These are phyloP conservation scores for Morbakka virulenta DNA, from an alignment of 30 jellyfish, hydroid and myxozoan species.

Conservation along the genomic window DNA sequence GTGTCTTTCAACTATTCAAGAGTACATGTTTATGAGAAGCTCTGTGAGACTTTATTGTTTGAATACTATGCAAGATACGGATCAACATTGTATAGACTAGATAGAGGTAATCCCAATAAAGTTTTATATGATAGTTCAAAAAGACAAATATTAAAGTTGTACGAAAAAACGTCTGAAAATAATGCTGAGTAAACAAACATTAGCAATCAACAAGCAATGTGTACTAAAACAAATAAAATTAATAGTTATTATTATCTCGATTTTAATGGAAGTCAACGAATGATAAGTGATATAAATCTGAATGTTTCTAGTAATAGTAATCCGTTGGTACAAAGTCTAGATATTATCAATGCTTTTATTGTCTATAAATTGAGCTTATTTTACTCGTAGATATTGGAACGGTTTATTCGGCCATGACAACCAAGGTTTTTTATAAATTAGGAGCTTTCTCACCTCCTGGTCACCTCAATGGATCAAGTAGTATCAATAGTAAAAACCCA, in stretches of 20 bases:
- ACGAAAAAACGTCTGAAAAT: too few relatives aligned
- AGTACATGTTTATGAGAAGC: too few relatives aligned
- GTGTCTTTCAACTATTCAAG: too few relatives aligned
- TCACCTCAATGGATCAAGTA: conserved; percentile 1
- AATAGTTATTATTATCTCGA: too few relatives aligned
- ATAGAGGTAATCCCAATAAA: conserved; percentile 14
- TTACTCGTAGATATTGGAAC: too few relatives aligned
- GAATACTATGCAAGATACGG: conserved; percentile 48
- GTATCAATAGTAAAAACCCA: not conserved
- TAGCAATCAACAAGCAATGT: conserved; percentile 23
- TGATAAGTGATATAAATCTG: too few relatives aligned
- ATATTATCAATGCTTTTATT: conserved; percentile 16
- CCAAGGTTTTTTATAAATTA: conserved; percentile 16
- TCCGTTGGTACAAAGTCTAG: conserved; percentile 24
- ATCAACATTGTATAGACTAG: conserved; percentile 24
- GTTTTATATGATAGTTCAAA: too few relatives aligned
- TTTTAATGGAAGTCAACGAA: too few relatives aligned
- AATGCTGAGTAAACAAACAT: conserved; percentile 40
- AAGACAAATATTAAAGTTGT: conserved; percentile 42
- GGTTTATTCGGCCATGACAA: conserved; percentile 51
- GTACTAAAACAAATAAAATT: too few relatives aligned
- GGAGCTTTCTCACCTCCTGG: too few relatives aligned
- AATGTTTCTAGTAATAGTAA: conserved; percentile 23
- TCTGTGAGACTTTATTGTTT: conserved; percentile 22
- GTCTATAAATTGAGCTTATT: too few relatives aligned